Evolutionary conservation across 1,140 invertebrate species (phyloP), one percentile per base, ranked within the genome.

Genomic region (Aphis craccivora): DNA sequence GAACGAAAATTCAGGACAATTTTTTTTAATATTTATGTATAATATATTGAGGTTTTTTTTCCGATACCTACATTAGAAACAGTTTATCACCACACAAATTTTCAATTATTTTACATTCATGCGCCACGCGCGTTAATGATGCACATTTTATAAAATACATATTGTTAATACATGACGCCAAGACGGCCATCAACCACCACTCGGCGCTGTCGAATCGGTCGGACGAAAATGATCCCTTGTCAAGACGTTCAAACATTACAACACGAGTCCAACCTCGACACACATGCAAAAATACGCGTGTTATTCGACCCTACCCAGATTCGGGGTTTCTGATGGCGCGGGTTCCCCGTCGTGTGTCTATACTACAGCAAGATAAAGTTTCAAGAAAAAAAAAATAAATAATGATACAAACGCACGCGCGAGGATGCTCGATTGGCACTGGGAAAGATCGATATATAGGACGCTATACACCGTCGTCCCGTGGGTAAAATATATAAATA

Each of bases 331-430:
- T n/a, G 30, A 76, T 76, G 60, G 60, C 60, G 60, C 60, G 60
- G 60, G 30, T n/a, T 76, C 60, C 30, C 60, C 60, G 60, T 76
- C 60, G 60, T 5, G 60, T 3, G 30, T 76, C 30, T 76, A 18
- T 76, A n/a, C n/a, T n/a, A n/a, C 60, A n/a, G n/a, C 60, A 35
- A 76, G 60, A 76, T 76, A 76, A 76, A 76, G 60, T 76, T 76
- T 76, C 60, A 76, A 76, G 60, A n/a, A 76, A 76, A 40, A 40
- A 40, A 40, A 76, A 76, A 76, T 76, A n/a, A 76, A 76, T 76
- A 76, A 76, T 76, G 60, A 76, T 76, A 76, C 60, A n/a, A 76
- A 76, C 30, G 30, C 60, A n/a, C 60, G 60, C 30, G 14, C 30
- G 5, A 18, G 30, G 60, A 76, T n/a, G 60, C 30, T 76, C 30